These are phyloP conservation scores for Stegana nigrithorax DNA, from an alignment of 2,888 invertebrate species.

Conservation along the genomic window DNA sequence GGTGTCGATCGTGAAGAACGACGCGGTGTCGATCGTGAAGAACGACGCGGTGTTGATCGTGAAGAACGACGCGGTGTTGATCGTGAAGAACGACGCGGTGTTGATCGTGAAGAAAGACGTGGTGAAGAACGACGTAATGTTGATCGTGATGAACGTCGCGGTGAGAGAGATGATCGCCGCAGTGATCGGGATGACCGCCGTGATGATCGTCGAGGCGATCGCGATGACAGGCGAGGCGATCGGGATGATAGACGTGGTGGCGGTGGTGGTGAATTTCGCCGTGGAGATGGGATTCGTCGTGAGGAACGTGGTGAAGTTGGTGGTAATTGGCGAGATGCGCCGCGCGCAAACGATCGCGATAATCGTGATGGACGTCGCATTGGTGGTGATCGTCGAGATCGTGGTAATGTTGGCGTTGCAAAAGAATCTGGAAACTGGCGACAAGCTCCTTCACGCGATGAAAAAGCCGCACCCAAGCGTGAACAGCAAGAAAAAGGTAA, in stretches of 20 bases:
- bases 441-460: conserved; percentile 58
- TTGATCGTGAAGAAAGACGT: conserved; percentile 28
- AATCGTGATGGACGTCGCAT: conserved; percentile 32
- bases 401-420: conserved; percentile 41
- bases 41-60: conserved; percentile 45
- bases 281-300: conserved; percentile 46
- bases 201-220: conserved; percentile 27
- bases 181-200: conserved; percentile 31
- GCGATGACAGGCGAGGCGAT: conserved; percentile 34
- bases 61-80: conserved; percentile 32
- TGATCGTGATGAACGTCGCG: conserved; percentile 39
- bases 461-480: conserved; percentile 54
- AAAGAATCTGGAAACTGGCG: conserved; percentile 63
- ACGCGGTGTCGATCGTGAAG: conserved; percentile 41
- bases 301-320: conserved; percentile 33
- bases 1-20: conserved; percentile 33
- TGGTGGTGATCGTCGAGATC: conserved; percentile 58
- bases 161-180: conserved; percentile 24
- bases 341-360: conserved; percentile 47
- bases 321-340: conserved; percentile 61
- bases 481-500: conserved; percentile 60
- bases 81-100: conserved; percentile 32
- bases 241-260: conserved; percentile 41
- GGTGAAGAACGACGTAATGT: conserved; percentile 36
- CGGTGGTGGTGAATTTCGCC: conserved; percentile 48